Evolutionary conservation across 2,113 vertebrate genomes (phyloP).

Genomic region (Dunckerocampus dactyliophorus): DNA sequence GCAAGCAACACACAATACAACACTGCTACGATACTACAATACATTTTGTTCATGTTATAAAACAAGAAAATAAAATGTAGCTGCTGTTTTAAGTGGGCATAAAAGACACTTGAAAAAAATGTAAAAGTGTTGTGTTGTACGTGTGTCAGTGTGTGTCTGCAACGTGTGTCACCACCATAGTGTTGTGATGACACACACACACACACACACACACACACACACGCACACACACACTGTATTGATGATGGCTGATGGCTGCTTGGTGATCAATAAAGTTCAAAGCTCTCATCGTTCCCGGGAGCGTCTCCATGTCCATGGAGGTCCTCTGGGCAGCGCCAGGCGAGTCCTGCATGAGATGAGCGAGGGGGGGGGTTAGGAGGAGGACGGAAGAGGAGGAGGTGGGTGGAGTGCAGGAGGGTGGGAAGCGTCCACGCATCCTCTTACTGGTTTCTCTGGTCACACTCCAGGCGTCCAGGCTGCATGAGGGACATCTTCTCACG

Average conservation of each 20-base stretch:
- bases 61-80: too few relatives aligned
- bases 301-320: constrained; percentile 7
- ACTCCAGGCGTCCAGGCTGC: neutral
- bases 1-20: too few relatives aligned
- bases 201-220: neutral
- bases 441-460: constrained; percentile 29
- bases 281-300: neutral
- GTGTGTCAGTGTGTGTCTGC: neutral
- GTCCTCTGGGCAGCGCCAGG: constrained; percentile 24
- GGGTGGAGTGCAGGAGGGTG: constrained; percentile 5
- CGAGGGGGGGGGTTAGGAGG: constrained; percentile 45
- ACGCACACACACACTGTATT: constrained; percentile 23
- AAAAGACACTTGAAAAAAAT: neutral
- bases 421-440: neutral
- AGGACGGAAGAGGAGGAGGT: constrained; percentile 40
- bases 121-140: neutral
- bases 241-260: constrained; percentile 46
- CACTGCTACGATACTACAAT: too few relatives aligned
- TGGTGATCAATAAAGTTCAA: constrained; percentile 47
- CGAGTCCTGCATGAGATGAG: neutral
- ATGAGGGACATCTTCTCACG: too few relatives aligned
- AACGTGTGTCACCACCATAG: constrained; percentile 4
- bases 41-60: too few relatives aligned
- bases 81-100: too few relatives aligned
- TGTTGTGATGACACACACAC: neutral